phyloP scores from a whole-genome alignment of 2,888 invertebrate genomes.

The Cetonia aurata region DNA sequence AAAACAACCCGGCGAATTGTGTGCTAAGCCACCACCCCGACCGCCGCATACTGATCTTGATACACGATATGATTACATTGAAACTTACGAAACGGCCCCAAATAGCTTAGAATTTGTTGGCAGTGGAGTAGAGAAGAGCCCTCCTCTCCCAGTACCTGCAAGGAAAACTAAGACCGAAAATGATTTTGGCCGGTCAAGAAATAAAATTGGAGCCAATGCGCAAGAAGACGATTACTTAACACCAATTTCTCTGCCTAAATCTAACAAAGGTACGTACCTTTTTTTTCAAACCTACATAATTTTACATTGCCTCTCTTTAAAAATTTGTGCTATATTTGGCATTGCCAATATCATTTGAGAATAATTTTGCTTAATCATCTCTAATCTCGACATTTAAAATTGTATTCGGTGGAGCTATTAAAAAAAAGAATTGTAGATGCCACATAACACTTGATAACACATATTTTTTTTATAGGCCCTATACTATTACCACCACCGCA shows the following conservation, averaged over 20 bases:
- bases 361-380: too few relatives aligned
- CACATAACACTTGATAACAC: too few relatives aligned
- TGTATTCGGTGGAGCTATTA: too few relatives aligned
- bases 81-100: slow-evolving; percentile 65
- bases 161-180: slow-evolving; percentile 69
- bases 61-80: slow-evolving; percentile 70
- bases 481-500: slow-evolving; percentile 68
- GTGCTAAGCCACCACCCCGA: slow-evolving; percentile 74
- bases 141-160: slow-evolving; percentile 74
- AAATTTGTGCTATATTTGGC: too few relatives aligned
- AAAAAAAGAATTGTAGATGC: too few relatives aligned
- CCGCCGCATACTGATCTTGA: slow-evolving; percentile 72
- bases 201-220: slow-evolving; percentile 54
- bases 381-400: too few relatives aligned
- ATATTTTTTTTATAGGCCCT: slow-evolving; percentile 15
- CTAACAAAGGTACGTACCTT: slow-evolving; percentile 55
- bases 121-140: slow-evolving; percentile 63
- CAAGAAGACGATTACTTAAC: slow-evolving; percentile 77
- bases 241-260: slow-evolving; percentile 72
- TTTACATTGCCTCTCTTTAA: too few relatives aligned
- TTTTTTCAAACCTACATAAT: background rate
- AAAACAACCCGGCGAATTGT: slow-evolving; percentile 72
- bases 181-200: slow-evolving; percentile 64
- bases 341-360: too few relatives aligned
- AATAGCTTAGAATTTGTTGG: slow-evolving; percentile 56